Evolutionary conservation across 2,888 invertebrate species (phyloP), one percentile per base, ranked within the genome.

Genomic region (Lumbricus terrestris): DNA sequence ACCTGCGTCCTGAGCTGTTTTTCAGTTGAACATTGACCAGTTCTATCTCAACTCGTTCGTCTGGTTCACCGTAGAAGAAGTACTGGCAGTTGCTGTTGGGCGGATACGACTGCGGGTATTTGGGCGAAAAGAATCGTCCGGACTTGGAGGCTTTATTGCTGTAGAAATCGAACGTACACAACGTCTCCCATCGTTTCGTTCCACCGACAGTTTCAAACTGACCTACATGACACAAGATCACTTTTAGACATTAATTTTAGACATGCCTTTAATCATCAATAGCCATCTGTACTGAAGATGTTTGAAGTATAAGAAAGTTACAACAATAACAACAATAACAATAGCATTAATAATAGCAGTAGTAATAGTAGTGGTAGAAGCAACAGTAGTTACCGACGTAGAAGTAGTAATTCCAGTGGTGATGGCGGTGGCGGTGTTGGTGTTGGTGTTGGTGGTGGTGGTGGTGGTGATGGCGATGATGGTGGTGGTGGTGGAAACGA

Each of bases 81-180:
- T 95, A 95, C 90, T 94, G 93, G 92, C 95, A 95, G 91, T 93
- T 93, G 13, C 94, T 92, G 90, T 93, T 93, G 35, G 94, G 92
- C 0, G 95, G 94, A 92, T 95, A 95, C 85, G 93, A 94, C 92
- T 95, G 95, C 29, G 95, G 95, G 91, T 94, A 95, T 90, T 92
- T 90, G 1, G 94, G 94, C 0, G 94, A 94, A 92, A 94, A 95
- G 91, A 95, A 94, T 37, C 93, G 92, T 29, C 95, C 94, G 37
- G 91, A 90, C 89, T 93, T 93, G 20, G 92, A 92, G 37, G 91
- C 93, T 88, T 92, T 92, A 90, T 92, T 92, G 91, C 93, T 94
- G 90, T 93, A 92, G 90, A 94, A 94, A 91, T 93, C 92, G 91
- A 94, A 94, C 29, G 93, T 93, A 92, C 94, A 94, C 47, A 92